Conservation (phyloP, 1,140 invertebrate genomes). For the Bilobella aurantiaca region DNA sequence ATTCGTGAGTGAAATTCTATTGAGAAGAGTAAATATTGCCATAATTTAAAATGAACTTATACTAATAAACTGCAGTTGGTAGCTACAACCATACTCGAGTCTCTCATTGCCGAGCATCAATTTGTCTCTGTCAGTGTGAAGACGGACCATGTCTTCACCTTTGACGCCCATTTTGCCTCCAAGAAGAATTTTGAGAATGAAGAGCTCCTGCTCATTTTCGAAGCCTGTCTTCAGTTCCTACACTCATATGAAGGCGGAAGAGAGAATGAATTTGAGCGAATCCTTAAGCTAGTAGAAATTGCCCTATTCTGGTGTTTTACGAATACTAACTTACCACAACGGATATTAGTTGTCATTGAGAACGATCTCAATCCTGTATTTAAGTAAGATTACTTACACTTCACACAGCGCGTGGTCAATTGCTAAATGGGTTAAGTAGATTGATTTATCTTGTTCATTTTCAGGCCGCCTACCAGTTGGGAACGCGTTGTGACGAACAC, state of each 20-base stretch:
- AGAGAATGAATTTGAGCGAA: slow-evolving; percentile 12
- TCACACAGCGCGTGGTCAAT: too few species aligned
- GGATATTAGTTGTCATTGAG: slow-evolving; percentile 59
- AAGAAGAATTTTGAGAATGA: slow-evolving; percentile 70
- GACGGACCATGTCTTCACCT: slow-evolving; percentile 69
- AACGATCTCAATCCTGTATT: slow-evolving; percentile 13
- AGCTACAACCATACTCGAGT: slow-evolving; percentile 66
- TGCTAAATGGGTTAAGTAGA: too few species aligned
- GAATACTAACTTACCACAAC: slow-evolving; percentile 48
- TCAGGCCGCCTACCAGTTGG: slow-evolving; percentile 45
- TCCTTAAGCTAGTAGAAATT: slow-evolving; percentile 11
- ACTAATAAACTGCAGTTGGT: slow-evolving; percentile 43
- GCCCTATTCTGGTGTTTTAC: slow-evolving; percentile 21
- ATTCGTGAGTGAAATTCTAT: slow-evolving; percentile 5
- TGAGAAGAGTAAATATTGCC: background rate
- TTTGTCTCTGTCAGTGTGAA: slow-evolving; percentile 57
- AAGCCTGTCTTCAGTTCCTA: slow-evolving; percentile 46
- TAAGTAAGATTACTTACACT: too few species aligned
- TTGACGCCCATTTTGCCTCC: slow-evolving; percentile 68
- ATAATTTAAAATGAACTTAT: background rate
- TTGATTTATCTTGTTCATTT: too few species aligned
- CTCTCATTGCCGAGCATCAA: slow-evolving; percentile 76
- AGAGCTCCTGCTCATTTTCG: slow-evolving; percentile 53
- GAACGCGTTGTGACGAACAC: slow-evolving; percentile 62
- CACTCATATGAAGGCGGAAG: background rate